A percentile compares a stretch with the other conserved stretches of the same genome.
phyloP scores from a whole-genome alignment of 2,888 invertebrate genomes.

The Argyresthia albistria region DNA sequence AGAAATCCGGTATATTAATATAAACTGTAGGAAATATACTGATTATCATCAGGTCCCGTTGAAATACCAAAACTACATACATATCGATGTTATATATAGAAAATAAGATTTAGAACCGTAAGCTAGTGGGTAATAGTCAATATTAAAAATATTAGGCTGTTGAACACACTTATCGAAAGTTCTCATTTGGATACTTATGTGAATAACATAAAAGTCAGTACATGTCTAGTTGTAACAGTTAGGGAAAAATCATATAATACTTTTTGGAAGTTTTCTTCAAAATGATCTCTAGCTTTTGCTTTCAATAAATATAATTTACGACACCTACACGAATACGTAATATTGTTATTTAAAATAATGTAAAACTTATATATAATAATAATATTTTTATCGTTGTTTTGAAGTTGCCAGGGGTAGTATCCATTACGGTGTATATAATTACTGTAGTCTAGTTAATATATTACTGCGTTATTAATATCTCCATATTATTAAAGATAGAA shows the following conservation, averaged over 20 bases:
- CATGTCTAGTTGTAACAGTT: conserved; percentile 11
- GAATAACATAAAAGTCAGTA: background rate
- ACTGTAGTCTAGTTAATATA: conserved; percentile 44
- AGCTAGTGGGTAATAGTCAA: conserved; percentile 61
- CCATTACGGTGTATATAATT: conserved; percentile 42
- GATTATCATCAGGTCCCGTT: conserved; percentile 37
- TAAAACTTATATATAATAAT: conserved; percentile 27
- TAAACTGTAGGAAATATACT: background rate
- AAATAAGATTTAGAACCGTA: conserved; percentile 36
- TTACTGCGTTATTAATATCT: conserved; percentile 46
- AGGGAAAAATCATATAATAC: background rate
- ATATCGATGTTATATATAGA: conserved; percentile 69
- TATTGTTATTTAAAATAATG: conserved; percentile 1
- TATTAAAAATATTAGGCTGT: conserved; percentile 58
- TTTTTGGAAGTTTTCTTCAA: too few relatives aligned
- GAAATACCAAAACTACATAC: conserved; percentile 61
- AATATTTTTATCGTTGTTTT: conserved; percentile 34
- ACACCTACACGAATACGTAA: conserved; percentile 2
- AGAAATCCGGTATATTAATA: background rate
- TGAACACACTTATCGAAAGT: conserved; percentile 47
- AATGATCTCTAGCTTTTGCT: conserved; percentile 34
- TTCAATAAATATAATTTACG: conserved; percentile 16
- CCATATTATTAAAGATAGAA: conserved; percentile 55
- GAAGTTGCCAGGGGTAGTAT: conserved; percentile 43
- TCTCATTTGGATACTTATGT: background rate